Conservation (phyloP, 2,888 invertebrate species). For the Heteropelma amictum region DNA sequence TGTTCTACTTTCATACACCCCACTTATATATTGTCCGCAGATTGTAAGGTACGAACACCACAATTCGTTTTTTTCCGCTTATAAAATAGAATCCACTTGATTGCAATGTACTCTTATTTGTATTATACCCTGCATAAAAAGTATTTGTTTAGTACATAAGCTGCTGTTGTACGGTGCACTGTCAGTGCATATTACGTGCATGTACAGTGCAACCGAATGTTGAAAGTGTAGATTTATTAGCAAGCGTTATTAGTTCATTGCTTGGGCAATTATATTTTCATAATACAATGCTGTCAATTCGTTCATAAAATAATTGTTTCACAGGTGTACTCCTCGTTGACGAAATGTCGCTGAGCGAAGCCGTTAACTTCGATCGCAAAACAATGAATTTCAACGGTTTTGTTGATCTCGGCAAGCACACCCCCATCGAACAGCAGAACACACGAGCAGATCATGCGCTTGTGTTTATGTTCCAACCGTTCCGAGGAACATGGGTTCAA, state of each 20-base stretch:
- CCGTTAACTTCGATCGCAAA: slow-evolving; percentile 52
- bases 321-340: slow-evolving; percentile 56
- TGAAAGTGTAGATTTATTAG: slow-evolving; percentile 3
- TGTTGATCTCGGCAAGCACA: slow-evolving; percentile 59
- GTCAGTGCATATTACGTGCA: slow-evolving; percentile 7
- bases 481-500: slow-evolving; percentile 61
- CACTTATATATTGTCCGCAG: neutral
- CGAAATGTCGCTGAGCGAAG: slow-evolving; percentile 61
- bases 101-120: slow-evolving; percentile 8
- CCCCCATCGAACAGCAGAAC: slow-evolving; percentile 48
- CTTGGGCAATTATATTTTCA: slow-evolving; percentile 6
- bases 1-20: neutral
- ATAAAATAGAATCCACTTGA: slow-evolving; percentile 3
- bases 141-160: slow-evolving; percentile 4
- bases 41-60: slow-evolving; percentile 5
- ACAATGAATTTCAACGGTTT: slow-evolving; percentile 56
- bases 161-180: slow-evolving; percentile 4
- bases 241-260: slow-evolving; percentile 22
- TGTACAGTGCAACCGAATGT: slow-evolving; percentile 8
- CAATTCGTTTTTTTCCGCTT: neutral
- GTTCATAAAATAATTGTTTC: neutral
- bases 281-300: neutral
- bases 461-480: slow-evolving; percentile 64
- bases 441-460: slow-evolving; percentile 63
- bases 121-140: slow-evolving; percentile 4